phyloP scores from a whole-genome alignment of 2,113 vertebrate genomes.

The Eretmochelys imbricata region DNA sequence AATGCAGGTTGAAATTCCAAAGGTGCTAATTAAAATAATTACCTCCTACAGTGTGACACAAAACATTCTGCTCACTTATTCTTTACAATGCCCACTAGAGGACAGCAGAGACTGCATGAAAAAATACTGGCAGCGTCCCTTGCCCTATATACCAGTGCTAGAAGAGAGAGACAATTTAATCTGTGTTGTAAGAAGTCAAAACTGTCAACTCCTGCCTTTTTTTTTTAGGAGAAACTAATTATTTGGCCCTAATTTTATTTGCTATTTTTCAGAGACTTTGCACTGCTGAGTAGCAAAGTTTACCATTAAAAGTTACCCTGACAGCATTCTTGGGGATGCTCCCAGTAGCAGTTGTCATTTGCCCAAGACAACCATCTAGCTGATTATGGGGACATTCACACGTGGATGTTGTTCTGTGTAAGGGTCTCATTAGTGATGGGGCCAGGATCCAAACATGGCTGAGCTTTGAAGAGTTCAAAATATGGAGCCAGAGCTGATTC shows the following conservation, averaged over 20 bases:
- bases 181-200: rapidly evolving
- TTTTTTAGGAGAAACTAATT: neutral
- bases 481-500: rapidly evolving
- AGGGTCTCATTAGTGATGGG: neutral
- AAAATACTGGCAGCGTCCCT: rapidly evolving
- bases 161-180: neutral
- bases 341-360: neutral
- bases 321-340: neutral
- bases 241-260: neutral
- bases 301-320: neutral
- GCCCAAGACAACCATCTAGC: neutral
- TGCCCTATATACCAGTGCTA: rapidly evolving
- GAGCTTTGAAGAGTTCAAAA: rapidly evolving
- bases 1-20: rapidly evolving
- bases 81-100: neutral
- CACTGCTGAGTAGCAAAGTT: too few species aligned
- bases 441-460: neutral
- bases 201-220: neutral
- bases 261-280: neutral
- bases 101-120: conserved; percentile 66
- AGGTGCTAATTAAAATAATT: rapidly evolving
- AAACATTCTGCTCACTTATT: neutral
- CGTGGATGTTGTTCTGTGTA: neutral
- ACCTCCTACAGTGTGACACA: rapidly evolving
- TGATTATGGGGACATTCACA: neutral